Evolutionary conservation across 2,888 invertebrate species (phyloP).

Genomic region (Lydus trimaculatus): DNA sequence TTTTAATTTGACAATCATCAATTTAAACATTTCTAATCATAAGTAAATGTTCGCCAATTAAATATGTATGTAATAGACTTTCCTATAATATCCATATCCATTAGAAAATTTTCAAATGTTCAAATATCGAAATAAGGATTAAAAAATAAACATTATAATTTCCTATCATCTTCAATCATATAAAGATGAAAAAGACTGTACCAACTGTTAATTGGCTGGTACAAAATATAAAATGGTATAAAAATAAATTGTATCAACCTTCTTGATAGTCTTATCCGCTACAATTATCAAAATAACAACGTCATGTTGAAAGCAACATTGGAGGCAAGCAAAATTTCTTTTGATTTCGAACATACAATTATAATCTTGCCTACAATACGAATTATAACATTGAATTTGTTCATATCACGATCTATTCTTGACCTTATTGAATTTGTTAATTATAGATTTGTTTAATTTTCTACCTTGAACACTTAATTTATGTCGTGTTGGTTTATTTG

Average conservation of each 20-base stretch:
- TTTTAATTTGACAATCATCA: conserved; percentile 11
- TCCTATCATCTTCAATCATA: conserved; percentile 7
- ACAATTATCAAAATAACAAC: conserved; percentile 11
- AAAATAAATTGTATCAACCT: not conserved
- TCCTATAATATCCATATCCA: not conserved
- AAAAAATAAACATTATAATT: conserved; percentile 4
- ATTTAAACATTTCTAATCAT: conserved; percentile 8
- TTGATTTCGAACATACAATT: not conserved
- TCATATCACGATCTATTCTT: conserved; percentile 5
- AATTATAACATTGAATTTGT: not conserved
- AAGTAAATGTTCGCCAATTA: conserved; percentile 13
- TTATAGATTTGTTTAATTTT: conserved; percentile 22
- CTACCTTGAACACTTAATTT: conserved; percentile 20
- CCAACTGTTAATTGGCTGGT: conserved; percentile 1
- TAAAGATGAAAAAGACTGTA: not conserved
- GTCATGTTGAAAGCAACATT: not conserved
- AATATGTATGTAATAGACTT: not conserved
- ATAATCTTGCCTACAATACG: not conserved
- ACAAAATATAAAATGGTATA: not conserved
- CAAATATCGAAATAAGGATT: not conserved
- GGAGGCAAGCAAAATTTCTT: not conserved
- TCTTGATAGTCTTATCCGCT: not conserved
- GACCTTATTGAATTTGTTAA: conserved; percentile 26
- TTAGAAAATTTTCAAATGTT: not conserved
- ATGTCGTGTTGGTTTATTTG: conserved; percentile 27